Base-by-base conservation (phyloP, 2,797 vertebrate genomes). In the Amblyopsis hoosieri region DNA sequence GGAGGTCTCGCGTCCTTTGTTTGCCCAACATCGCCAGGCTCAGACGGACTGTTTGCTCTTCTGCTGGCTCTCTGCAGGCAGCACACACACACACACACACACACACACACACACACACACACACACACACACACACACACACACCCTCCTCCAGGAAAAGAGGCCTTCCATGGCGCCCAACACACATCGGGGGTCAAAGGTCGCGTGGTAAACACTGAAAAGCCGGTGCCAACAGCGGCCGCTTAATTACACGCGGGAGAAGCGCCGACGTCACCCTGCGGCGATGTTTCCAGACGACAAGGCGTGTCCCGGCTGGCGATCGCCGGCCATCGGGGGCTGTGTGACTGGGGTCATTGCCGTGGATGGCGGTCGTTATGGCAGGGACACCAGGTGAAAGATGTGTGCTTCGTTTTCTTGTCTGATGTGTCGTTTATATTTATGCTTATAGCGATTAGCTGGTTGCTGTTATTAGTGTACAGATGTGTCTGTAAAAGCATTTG, bases 121-220 rank as follows among this genome's bases (percentile, higher is more conserved):
- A 81, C 23, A 69, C 85, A 85, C 85, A 57, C 54, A 55, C 54
- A 54, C 55, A 9, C 42, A 13, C 10, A 48, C 46, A 37, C 29
- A 42, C 59, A 50, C 29, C 45, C 33, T 77, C 82, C 79, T 86
- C 79, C 85, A 84, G 85, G 86, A 91, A 90, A 72, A 81, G 62
- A 65, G 81, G 57, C 63, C 57, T 11, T 67, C 49, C 1, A 58
- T 31, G 64, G 77, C 66, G 62, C 15, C 1, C 48, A 76, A 74
- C 71, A 13, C 2, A 37, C 17, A 57, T 9, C 19, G 2, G 13
- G 52, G 49, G 37, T n/a, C 42, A 63, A 17, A 47, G 45, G 59
- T 37, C 31, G 12, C 3, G 6, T 9, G 42, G 57, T 31, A 23
- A 23, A 23, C 23, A 23, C 23, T 23, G 23, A 23, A 23, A 23